Conservation (phyloP, 2,797 vertebrate genomes). For the Anabacerthia variegaticeps region DNA sequence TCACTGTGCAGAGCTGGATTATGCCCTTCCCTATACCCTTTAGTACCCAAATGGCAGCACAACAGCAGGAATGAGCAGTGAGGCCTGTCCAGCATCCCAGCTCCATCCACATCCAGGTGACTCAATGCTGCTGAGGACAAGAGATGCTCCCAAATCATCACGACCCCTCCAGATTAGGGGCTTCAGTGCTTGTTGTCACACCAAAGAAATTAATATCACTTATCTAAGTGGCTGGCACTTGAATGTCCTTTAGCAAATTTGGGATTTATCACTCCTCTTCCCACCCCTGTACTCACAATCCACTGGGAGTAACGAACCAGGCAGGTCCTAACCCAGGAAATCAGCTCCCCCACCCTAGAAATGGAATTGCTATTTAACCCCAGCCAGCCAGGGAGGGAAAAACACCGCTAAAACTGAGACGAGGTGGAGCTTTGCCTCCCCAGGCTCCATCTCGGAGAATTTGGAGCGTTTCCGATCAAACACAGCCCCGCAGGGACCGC, state of each 20-base stretch:
- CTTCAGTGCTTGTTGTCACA: background rate
- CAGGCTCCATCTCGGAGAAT: background rate
- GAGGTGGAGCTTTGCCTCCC: background rate
- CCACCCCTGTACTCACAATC: fast-evolving
- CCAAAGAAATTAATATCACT: fast-evolving
- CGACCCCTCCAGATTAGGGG: background rate
- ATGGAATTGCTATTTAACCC: background rate
- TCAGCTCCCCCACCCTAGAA: background rate
- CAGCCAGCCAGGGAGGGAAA: background rate
- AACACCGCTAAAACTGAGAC: background rate
- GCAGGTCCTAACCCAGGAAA: background rate
- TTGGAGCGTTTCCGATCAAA: background rate
- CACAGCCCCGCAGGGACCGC: background rate
- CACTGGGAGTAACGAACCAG: background rate
- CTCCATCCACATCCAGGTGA: fast-evolving
- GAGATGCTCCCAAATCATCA: background rate
- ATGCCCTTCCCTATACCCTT: fast-evolving
- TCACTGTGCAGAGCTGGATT: background rate
- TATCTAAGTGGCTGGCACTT: background rate
- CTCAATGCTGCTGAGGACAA: background rate
- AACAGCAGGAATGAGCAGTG: background rate
- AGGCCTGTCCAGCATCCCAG: background rate
- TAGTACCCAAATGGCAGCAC: fast-evolving
- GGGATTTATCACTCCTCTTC: background rate
- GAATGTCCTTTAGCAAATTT: background rate